Conservation (phyloP, 2,797 vertebrate species). For the Megalops cyprinoides region DNA sequence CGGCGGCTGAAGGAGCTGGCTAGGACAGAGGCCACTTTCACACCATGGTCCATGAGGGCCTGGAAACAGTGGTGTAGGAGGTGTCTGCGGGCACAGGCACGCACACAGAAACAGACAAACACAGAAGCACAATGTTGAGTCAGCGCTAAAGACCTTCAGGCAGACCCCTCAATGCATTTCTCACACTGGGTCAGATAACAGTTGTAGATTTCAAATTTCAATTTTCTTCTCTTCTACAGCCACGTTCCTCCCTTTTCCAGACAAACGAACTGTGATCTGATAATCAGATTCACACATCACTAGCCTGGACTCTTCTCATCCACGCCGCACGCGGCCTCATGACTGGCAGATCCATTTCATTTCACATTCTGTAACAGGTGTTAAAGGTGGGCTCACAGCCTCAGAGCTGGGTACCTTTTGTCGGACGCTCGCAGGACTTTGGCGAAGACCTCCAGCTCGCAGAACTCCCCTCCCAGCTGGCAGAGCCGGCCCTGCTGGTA, state of each 20-base stretch:
- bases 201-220: background rate
- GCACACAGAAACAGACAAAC: background rate
- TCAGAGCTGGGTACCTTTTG: constrained; percentile 82
- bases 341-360: no score
- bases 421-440: constrained; percentile 97
- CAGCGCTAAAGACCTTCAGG: background rate
- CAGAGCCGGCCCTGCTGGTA: constrained; percentile 98
- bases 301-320: no score
- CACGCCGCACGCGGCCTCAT: no score
- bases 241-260: background rate
- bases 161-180: background rate
- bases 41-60: constrained; percentile 98
- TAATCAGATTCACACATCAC: background rate
- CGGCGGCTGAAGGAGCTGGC: constrained; percentile 97
- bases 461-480: constrained; percentile 98
- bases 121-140: background rate
- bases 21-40: constrained; percentile 96
- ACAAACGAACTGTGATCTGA: background rate
- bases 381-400: background rate
- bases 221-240: background rate
- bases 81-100: constrained; percentile 74
- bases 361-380: background rate
- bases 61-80: constrained; percentile 99
- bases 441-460: constrained; percentile 98
- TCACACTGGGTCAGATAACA: background rate